Evolutionary conservation across 2,797 vertebrate genomes (phyloP).

Genomic region (Syngnathus acus): DNA sequence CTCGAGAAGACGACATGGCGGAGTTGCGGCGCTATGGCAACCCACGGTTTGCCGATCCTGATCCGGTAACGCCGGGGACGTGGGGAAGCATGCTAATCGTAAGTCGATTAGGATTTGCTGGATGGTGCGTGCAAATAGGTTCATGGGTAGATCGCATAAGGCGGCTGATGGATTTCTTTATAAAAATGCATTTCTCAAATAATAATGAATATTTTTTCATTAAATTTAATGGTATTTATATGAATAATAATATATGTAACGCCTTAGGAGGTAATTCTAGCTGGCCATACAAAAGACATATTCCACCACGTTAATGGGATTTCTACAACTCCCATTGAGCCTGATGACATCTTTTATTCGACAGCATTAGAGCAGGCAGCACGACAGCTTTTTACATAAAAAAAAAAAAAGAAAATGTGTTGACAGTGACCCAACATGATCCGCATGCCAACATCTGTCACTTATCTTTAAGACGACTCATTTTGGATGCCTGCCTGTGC

Average conservation of each 20-base stretch:
- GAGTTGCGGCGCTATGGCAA: constrained; percentile 39
- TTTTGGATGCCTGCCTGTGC: background rate
- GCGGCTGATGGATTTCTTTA: background rate
- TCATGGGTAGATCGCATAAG: background rate
- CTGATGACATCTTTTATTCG: constrained; percentile 24
- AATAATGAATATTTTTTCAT: no score
- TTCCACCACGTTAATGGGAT: constrained; percentile 14
- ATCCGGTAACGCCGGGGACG: constrained; percentile 31
- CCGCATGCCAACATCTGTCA: background rate
- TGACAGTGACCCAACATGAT: background rate
- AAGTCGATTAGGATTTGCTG: background rate
- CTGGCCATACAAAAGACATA: background rate
- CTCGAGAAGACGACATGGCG: constrained; percentile 6
- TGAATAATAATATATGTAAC: background rate
- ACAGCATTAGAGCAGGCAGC: background rate
- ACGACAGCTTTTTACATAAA: background rate
- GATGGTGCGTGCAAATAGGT: background rate
- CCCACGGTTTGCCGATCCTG: constrained; percentile 14
- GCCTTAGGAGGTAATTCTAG: background rate
- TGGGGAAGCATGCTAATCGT: constrained; percentile 10
- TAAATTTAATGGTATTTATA: no score
- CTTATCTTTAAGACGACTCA: background rate
- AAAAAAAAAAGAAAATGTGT: background rate
- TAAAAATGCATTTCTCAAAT: no score
- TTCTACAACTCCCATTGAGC: constrained; percentile 17